phyloP scores from a whole-genome alignment of 2,888 invertebrate genomes.

The Tipula lateralis region DNA sequence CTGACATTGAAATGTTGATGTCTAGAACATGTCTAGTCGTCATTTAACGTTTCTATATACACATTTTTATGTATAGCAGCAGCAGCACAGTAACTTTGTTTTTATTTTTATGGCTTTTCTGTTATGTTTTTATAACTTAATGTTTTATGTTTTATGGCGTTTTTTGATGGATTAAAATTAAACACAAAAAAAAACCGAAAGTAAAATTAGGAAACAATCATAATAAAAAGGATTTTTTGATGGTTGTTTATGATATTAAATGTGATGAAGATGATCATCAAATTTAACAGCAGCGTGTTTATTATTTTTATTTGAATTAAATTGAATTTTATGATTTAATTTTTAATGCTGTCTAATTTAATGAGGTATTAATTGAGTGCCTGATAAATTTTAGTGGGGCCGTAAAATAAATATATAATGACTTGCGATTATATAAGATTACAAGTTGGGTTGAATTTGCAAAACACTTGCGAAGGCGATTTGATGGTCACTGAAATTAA shows the following conservation, averaged over 20 bases:
- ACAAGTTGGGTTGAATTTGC: neutral
- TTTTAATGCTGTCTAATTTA: constrained; percentile 6
- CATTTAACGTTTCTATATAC: neutral
- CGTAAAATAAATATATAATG: neutral
- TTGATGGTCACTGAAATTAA: neutral
- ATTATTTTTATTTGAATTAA: neutral
- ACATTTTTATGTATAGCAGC: constrained; percentile 4
- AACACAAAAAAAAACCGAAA: neutral
- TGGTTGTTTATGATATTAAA: neutral
- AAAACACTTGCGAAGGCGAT: neutral
- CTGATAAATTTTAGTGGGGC: neutral
- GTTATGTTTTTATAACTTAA: neutral
- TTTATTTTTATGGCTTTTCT: neutral
- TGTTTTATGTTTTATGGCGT: neutral
- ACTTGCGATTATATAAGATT: neutral
- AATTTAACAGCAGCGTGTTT: neutral
- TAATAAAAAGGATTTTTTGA: neutral
- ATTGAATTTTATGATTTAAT: neutral
- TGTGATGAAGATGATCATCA: neutral
- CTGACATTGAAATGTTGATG: constrained; percentile 13
- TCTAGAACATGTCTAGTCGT: constrained; percentile 28
- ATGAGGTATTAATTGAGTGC: neutral
- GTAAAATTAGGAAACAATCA: neutral
- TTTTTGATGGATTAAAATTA: neutral
- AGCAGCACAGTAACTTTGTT: neutral